Base-by-base conservation (phyloP, 2,888 invertebrate genomes). In the Coelopa pilipes region DNA sequence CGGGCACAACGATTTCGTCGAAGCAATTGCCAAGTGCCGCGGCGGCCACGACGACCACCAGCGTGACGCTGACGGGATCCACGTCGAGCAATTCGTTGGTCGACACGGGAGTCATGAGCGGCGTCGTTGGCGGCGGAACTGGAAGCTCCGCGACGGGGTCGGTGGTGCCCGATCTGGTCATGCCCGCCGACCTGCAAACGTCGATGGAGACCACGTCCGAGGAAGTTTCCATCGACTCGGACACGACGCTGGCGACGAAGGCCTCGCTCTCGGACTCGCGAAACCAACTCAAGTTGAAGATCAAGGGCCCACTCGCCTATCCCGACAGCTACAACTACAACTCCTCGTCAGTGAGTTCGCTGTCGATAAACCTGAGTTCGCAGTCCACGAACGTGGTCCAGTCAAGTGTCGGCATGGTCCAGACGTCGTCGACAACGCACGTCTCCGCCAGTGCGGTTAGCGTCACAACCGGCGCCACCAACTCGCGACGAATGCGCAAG, bases 271-370 rank as follows among this genome's bases (percentile, higher is more conserved):
- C 92, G 0, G 95, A 95, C 86, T 93, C 95, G 0, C 90, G 95
- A 47, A 95, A 95, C 87, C 96, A 96, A 83, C 88, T 96, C 5
- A 96, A 96, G 85, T 92, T 96, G 0, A 96, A 96, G 87, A 96
- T 96, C 77, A 96, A 96, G 85, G 96, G 96, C 3, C 96, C 96
- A 0, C 92, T 94, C 81, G 90, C 94, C 76, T 94, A 95, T 81
- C 86, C 91, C 0, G 91, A 91, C 79, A 94, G 93, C 83, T 94
- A 93, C 53, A 89, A 92, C 1, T 90, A 75, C 59, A 69, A 68
- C 59, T 53, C 75, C 19, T 89, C 91, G 4, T 87, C 90, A n/a
- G 90, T 59, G 24, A 79, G 80, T 21, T 74, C 78, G 2, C 69
- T 77, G 49, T 72, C 76, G 1, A 60, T 78, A 15, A 74, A 72